Evolutionary conservation across 2,888 invertebrate species (phyloP), one percentile per base, ranked within the genome.

Genomic region (Perdita meconis): DNA sequence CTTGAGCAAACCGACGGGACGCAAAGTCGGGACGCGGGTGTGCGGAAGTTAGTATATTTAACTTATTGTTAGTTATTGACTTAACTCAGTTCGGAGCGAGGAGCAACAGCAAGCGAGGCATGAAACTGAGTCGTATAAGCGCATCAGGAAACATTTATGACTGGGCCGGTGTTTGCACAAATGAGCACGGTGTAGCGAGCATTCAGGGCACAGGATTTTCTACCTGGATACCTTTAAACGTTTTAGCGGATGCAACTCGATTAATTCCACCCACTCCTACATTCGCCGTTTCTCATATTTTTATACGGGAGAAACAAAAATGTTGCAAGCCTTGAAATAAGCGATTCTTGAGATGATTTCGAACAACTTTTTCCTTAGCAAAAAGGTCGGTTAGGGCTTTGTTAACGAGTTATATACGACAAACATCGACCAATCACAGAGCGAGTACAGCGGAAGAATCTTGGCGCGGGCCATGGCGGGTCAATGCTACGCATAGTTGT

Each of bases 21-120:
- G 26, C 30, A 36, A 72, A 66, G 53, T 55, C 42, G 24, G 10
- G n/a, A 16, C 38, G 34, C 38, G 10, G 38, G 51, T 2, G 40
- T 24, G 30, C 13, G 8, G n/a, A 0, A 10, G n/a, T 13, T 10
- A 26, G 47, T n/a, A 40, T 75, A 65, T 72, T 65, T 72, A 64
- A 60, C 55, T 72, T 75, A 71, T 74, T 34, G 72, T 44, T 59
- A 26, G 40, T 16, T 53, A 57, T 67, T 42, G 55, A 66, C 42
- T 63, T 30, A 57, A 34, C 67, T 13, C 26, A 36, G 38, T 56
- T 26, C 24, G 6, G 51, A 44, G 51, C 36, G 57, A 56, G 63
- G 16, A 59, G 67, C 59, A 61, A 51, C 56, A 42, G 13, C 22
- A 13, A n/a, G 1, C 2, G 6, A 10, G 34, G 42, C 40, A 40